Evolutionary conservation across 1,140 invertebrate genomes (phyloP).

Genomic region (Temnothorax curvispinosus): DNA sequence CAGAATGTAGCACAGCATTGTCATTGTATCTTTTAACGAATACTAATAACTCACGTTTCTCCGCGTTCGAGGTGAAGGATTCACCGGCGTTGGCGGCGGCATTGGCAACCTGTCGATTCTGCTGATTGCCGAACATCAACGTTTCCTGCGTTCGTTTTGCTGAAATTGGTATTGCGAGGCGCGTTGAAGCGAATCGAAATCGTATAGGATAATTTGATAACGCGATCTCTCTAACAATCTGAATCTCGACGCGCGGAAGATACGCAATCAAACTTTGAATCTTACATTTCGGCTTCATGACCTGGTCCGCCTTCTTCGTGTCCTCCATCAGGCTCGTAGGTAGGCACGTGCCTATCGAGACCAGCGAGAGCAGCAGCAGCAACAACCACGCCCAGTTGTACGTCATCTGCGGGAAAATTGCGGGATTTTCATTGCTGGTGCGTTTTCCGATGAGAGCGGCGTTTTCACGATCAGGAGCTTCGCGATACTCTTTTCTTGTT

Average conservation of each 20-base stretch:
- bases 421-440: conserved; percentile 35
- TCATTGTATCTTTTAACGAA: neutral
- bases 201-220: neutral
- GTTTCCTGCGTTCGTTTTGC: conserved; percentile 84
- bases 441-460: neutral
- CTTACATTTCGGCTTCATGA: conserved; percentile 78
- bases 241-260: neutral
- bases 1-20: neutral
- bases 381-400: conserved; percentile 71
- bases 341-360: conserved; percentile 66
- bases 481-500: neutral
- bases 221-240: neutral
- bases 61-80: conserved; percentile 69
- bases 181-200: neutral
- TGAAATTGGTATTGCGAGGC: conserved; percentile 59
- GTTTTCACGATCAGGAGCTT: neutral
- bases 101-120: conserved; percentile 75
- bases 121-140: conserved; percentile 85
- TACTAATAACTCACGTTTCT: conserved; percentile 77
- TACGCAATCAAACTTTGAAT: neutral
- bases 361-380: conserved; percentile 66
- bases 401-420: conserved; percentile 74
- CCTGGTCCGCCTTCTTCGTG: conserved; percentile 72
- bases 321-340: conserved; percentile 74
- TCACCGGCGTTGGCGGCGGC: conserved; percentile 47